Percentiles rank a stretch among this genome's conserved stretches.
These are phyloP conservation scores for Hyperoodon ampullatus DNA, from an alignment of 2,113 vertebrate species.

Conservation along the genomic window DNA sequence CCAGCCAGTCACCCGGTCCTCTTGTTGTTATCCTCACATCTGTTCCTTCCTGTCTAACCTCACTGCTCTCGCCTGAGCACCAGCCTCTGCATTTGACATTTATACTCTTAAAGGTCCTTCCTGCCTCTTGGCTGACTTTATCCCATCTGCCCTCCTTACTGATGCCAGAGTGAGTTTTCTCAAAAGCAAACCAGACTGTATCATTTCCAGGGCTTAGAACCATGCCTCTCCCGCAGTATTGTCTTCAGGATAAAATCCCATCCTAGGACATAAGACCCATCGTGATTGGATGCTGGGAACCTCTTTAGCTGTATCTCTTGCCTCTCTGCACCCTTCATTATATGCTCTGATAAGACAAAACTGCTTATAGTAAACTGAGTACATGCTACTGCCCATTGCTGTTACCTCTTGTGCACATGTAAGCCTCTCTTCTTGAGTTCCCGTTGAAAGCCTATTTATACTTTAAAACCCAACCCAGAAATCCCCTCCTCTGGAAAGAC, in stretches of 20 bases:
- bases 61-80: not conserved
- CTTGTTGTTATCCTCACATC: not conserved
- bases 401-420: not conserved
- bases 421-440: not conserved
- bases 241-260: slow-evolving; percentile 5
- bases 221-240: not conserved
- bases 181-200: not conserved
- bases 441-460: not conserved
- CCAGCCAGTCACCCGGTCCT: not conserved
- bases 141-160: not conserved
- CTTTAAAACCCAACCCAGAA: not conserved
- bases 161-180: not conserved
- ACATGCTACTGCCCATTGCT: not conserved
- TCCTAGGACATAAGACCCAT: not conserved
- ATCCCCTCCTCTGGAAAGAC: not conserved
- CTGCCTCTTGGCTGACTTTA: slow-evolving; percentile 8
- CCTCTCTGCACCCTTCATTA: not conserved
- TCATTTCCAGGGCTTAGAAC: not conserved
- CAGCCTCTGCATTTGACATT: not conserved
- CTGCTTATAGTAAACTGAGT: not conserved
- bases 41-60: not conserved
- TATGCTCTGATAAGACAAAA: not conserved
- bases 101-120: not conserved
- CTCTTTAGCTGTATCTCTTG: not conserved
- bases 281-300: not conserved